Base-by-base conservation (phyloP, 2,888 invertebrate species). In the Sarcophaga variegata region DNA sequence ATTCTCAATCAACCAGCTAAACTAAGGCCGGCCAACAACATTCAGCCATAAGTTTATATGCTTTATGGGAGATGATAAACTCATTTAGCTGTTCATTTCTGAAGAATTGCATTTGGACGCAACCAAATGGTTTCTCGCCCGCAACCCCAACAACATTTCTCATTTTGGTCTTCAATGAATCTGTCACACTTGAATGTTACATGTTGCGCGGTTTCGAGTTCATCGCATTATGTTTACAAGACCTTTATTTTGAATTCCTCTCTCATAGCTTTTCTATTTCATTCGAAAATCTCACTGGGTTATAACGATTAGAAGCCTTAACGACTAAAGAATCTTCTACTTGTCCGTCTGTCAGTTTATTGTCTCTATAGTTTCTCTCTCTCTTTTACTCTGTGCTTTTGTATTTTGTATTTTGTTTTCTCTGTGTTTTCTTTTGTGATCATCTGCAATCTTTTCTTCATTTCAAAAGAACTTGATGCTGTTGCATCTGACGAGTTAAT, bases 401-500 rank as follows among this genome's bases (percentile, higher is more conserved):
- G 37, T 45, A 47, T 47, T 80, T 27, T 63, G 20, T 20, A 20
- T 59, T 78, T 71, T 14, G 17, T 59, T 78, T 72, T 10, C 37
- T 37, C 6, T 37, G 0, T 37, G 37, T 37, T 37, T 37, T 37
- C 5, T 64, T 62, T 62, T 62, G 67, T 74, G 8, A 63, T 59
- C 64, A 37, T 64, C 64, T 80, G 10, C 67, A 54, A 54, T 54
- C 67, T 66, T 77, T 84, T 80, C 71, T 79, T 79, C 45, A 69
- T 49, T 75, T 84, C 14, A 54, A 54, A 54, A 8, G 37, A 62
- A 67, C 14, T 59, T 85, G 59, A 62, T 67, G 81, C 69, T 79
- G 70, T 62, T 83, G 63, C 72, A 80, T 79, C 87, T 88, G 88
- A 88, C 85, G 88, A 88, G 88, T 88, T 88, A 88, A 88, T 88